Evolutionary conservation across 2,888 invertebrate genomes (phyloP).

Genomic region (Rhynchonema sp.): DNA sequence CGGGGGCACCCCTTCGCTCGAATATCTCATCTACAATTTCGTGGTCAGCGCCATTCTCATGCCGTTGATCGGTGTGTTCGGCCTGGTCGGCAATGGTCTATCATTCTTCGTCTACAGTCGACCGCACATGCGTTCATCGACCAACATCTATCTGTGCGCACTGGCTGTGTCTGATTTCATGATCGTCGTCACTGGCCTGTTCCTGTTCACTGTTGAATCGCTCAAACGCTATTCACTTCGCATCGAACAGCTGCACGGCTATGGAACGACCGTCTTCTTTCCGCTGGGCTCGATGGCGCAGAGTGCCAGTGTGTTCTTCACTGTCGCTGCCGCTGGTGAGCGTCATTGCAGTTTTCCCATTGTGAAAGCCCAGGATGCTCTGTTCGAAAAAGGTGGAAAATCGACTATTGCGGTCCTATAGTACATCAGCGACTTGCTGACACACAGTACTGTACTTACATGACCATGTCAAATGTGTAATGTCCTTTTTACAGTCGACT

Average conservation of each 20-base stretch:
- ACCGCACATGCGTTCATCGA: conserved; percentile 20
- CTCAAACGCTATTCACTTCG: conserved; percentile 16
- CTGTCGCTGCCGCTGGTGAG: neutral
- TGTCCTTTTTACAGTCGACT: too few relatives aligned
- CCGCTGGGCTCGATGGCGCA: neutral
- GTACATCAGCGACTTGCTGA: too few relatives aligned
- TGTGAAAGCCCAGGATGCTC: too few relatives aligned
- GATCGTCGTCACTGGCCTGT: conserved; percentile 18
- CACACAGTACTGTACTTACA: too few relatives aligned
- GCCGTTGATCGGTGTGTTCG: conserved; percentile 20
- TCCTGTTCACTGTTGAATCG: conserved; percentile 16
- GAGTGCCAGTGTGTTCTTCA: neutral
- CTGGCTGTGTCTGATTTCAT: conserved; percentile 21
- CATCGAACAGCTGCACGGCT: neutral
- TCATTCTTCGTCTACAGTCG: conserved; percentile 23
- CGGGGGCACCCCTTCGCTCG: neutral
- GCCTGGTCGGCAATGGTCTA: conserved; percentile 21
- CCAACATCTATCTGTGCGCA: conserved; percentile 22
- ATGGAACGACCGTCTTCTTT: neutral
- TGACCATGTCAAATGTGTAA: too few relatives aligned
- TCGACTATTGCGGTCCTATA: too few relatives aligned
- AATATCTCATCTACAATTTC: conserved; percentile 16
- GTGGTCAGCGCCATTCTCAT: conserved; percentile 20
- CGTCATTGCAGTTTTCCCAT: too few relatives aligned
- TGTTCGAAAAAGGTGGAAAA: too few relatives aligned